These are phyloP conservation scores for Muschampia plurimacula DNA, from an alignment of 2,888 invertebrate genomes.

Conservation along the genomic window DNA sequence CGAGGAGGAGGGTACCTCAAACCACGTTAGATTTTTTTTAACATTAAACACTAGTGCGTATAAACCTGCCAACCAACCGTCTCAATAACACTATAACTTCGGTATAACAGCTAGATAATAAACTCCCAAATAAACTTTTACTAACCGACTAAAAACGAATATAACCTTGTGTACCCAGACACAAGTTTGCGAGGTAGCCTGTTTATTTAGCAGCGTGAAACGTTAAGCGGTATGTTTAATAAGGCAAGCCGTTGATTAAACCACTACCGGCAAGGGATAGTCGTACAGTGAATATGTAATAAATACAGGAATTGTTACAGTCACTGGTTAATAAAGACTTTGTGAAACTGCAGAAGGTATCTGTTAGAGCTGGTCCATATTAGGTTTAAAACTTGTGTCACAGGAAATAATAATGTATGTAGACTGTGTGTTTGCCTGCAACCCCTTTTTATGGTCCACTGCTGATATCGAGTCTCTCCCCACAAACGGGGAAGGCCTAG, in stretches of 20 bases:
- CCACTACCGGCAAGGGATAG: slow-evolving; percentile 16
- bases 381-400: too few relatives aligned
- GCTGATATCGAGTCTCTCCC: too few relatives aligned
- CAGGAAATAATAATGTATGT: too few relatives aligned
- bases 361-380: too few relatives aligned
- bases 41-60: too few relatives aligned
- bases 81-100: neutral
- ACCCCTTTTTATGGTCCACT: too few relatives aligned
- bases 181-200: slow-evolving; percentile 17
- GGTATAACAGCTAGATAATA: slow-evolving; percentile 10
- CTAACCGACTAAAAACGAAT: neutral
- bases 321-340: too few relatives aligned
- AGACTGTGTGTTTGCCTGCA: too few relatives aligned
- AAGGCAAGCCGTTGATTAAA: slow-evolving; percentile 38
- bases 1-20: too few relatives aligned
- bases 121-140: slow-evolving; percentile 8
- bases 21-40: too few relatives aligned
- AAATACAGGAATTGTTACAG: neutral
- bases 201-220: slow-evolving; percentile 31
- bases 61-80: neutral
- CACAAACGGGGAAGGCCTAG: too few relatives aligned
- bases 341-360: too few relatives aligned
- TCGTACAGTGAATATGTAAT: slow-evolving; percentile 10
- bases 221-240: slow-evolving; percentile 35
- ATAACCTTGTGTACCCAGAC: slow-evolving; percentile 10